Base-by-base conservation (phyloP, 2,888 invertebrate species). In the Nymphalis polychloros region DNA sequence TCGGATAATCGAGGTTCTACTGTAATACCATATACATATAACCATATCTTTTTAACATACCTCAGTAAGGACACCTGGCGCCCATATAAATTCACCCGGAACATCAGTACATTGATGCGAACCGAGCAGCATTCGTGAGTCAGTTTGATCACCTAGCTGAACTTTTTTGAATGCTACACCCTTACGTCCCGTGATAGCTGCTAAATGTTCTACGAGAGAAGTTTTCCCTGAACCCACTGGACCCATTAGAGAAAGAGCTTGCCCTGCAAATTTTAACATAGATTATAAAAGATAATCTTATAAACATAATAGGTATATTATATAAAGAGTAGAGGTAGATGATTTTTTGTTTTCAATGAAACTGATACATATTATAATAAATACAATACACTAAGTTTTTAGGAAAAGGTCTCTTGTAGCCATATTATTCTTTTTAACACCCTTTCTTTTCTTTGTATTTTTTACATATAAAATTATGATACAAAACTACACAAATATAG, bases 1-100 rank as follows among this genome's bases (percentile, higher is more conserved):
- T n/a, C n/a, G n/a, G n/a, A n/a, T n/a, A n/a, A n/a, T n/a, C n/a
- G n/a, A n/a, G n/a, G n/a, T n/a, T n/a, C n/a, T n/a, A n/a, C n/a
- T n/a, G n/a, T n/a, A n/a, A n/a, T n/a, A n/a, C n/a, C n/a, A n/a
- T n/a, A n/a, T n/a, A n/a, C n/a, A n/a, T n/a, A 27, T 8, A 35
- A n/a, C 31, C 4, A 8, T 10, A n/a, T 35, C 3, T 47, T 27
- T 20, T 27, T 35, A 13, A 68, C 48, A 74, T 78, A 94, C 96
- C 93, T 94, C 97, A 5, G 98, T 98, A 65, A 99, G 88, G 62
- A 98, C 96, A n/a, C 99, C 99, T 2, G 98, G 96, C 76, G 97
- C 95, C 99, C 99, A 99, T 23, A 98, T 91, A 92, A 99, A 99
- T 88, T 99, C 98, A 17, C 99, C 99, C 0, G 99, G 99, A 61